phyloP scores from a whole-genome alignment of 2,888 invertebrate species.

The Taphrorychus bicolor region DNA sequence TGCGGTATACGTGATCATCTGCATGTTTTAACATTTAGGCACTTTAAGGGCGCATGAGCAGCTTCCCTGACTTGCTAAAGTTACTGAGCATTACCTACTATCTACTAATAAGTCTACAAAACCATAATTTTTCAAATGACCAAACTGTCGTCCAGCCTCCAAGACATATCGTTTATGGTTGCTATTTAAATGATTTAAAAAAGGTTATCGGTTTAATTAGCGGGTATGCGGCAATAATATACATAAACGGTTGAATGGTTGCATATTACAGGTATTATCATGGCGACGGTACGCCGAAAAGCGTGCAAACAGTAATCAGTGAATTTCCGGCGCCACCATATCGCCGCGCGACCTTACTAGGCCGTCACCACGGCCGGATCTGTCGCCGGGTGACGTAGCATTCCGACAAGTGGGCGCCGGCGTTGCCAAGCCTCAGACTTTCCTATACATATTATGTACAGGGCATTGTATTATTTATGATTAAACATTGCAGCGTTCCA shows the following conservation, averaged over 20 bases:
- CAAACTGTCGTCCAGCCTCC: too few species aligned
- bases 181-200: too few species aligned
- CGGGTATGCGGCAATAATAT: too few species aligned
- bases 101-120: too few species aligned
- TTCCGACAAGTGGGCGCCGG: slow-evolving; percentile 37
- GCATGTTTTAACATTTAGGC: not conserved
- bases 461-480: not conserved
- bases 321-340: slow-evolving; percentile 39
- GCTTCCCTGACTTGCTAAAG: not conserved
- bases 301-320: slow-evolving; percentile 27
- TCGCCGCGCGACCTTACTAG: slow-evolving; percentile 39
- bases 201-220: too few species aligned
- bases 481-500: too few species aligned
- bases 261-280: slow-evolving; percentile 17
- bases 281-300: slow-evolving; percentile 14
- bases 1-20: slow-evolving; percentile 4
- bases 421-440: slow-evolving; percentile 24
- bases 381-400: slow-evolving; percentile 32
- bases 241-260: not conserved
- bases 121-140: too few species aligned
- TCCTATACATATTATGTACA: not conserved
- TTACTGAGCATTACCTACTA: too few species aligned
- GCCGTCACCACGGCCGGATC: slow-evolving; percentile 33
- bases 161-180: too few species aligned
- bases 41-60: not conserved